Conservation (phyloP, 2,113 vertebrate genomes). For the Gallinago paraguaiae region DNA sequence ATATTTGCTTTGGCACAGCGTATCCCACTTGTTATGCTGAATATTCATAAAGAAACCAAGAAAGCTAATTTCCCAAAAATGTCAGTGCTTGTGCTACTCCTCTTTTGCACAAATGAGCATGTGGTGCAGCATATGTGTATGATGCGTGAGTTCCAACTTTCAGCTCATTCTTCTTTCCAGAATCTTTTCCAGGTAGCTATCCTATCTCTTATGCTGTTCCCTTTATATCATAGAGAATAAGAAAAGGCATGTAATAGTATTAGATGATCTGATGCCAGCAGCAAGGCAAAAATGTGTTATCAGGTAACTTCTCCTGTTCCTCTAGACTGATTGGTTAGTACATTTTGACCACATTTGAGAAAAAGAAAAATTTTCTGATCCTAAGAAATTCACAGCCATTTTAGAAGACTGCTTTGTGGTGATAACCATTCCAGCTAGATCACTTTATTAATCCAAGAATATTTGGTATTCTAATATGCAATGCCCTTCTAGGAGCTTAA, state of each 20-base stretch:
- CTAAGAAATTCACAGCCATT: neutral
- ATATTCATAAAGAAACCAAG: neutral
- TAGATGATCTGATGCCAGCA: neutral
- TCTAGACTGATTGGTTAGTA: neutral
- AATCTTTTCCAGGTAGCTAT: neutral
- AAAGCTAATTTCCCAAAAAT: neutral
- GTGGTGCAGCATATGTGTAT: neutral
- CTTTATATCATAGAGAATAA: neutral
- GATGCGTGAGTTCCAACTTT: neutral
- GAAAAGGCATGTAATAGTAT: neutral
- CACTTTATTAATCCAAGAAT: neutral
- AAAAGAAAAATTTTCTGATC: neutral
- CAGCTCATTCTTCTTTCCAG: neutral
- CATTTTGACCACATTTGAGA: neutral
- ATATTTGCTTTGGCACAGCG: neutral
- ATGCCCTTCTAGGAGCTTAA: rapidly evolving
- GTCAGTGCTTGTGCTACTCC: neutral
- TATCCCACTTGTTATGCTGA: neutral
- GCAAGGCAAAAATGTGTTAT: neutral
- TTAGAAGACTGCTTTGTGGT: neutral
- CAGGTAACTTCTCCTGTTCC: neutral
- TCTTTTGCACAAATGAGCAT: neutral
- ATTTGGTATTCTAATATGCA: neutral
- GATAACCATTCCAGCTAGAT: neutral
- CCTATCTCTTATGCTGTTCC: neutral